These are phyloP conservation scores for Hydrotaea cyrtoneurina DNA, from an alignment of 2,888 invertebrate genomes.

Conservation along the genomic window DNA sequence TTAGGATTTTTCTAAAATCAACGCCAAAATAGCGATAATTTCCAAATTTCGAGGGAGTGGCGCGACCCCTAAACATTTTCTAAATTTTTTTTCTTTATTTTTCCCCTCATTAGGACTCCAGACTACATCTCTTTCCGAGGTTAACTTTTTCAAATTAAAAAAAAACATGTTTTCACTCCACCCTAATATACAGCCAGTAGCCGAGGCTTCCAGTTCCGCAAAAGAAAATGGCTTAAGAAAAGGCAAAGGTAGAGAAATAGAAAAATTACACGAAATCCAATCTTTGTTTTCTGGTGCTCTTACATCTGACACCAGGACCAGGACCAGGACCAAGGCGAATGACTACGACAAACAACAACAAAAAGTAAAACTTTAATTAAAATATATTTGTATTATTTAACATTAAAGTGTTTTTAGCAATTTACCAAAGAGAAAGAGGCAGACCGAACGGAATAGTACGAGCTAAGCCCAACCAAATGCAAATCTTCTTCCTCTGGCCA, in stretches of 20 bases:
- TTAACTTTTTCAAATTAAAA: no score
- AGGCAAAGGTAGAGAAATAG: not conserved
- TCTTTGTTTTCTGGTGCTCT: not conserved
- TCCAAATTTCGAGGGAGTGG: no score
- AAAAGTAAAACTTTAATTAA: constrained; percentile 13
- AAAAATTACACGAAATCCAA: constrained; percentile 8
- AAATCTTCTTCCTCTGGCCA: not conserved
- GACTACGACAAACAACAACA: not conserved
- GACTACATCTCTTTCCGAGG: no score
- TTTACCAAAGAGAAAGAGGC: not conserved
- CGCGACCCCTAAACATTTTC: no score
- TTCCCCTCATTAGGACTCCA: no score
- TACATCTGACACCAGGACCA: constrained; percentile 10
- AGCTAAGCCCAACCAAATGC: not conserved
- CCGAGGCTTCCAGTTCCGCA: not conserved
- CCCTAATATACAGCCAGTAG: no score
- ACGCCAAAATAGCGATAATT: no score
- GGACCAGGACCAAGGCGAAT: not conserved
- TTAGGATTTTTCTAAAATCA: no score
- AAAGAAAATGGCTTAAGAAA: not conserved
- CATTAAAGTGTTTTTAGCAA: constrained; percentile 21
- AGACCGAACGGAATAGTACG: not conserved
- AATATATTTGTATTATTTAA: constrained; percentile 18
- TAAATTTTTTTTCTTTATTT: no score
- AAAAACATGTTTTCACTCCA: no score